These are phyloP conservation scores for Ammodytes dubius DNA, from an alignment of 2,113 vertebrate species.

Conservation along the genomic window DNA sequence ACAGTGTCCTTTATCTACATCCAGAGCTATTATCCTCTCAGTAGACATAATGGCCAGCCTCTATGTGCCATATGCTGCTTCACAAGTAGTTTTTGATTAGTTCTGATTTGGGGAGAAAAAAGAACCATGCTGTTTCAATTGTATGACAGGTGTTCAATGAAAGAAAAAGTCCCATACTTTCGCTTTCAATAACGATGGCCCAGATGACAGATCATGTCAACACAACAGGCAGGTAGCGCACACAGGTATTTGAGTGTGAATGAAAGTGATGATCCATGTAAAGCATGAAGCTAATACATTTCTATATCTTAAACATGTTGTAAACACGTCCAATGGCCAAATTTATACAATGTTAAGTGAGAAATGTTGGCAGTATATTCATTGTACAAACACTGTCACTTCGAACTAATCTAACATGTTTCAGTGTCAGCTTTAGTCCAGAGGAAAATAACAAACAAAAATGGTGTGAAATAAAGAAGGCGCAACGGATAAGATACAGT, in stretches of 20 bases:
- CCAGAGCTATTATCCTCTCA: conserved; percentile 24
- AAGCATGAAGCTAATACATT: background rate
- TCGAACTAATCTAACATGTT: background rate
- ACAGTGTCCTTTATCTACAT: conserved; percentile 24
- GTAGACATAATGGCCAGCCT: conserved; percentile 4
- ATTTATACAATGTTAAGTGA: background rate
- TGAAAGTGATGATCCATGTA: background rate
- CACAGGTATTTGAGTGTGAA: background rate
- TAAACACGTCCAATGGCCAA: background rate
- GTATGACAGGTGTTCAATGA: conserved; percentile 38
- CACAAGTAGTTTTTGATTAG: conserved; percentile 20
- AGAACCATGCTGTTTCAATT: conserved; percentile 19
- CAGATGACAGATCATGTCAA: background rate
- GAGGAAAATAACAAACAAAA: conserved; percentile 1
- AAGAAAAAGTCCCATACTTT: conserved; percentile 1
- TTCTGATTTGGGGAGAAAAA: conserved; percentile 1
- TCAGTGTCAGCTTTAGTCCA: background rate
- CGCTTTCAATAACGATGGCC: background rate
- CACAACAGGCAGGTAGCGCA: background rate
- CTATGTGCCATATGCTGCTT: conserved; percentile 11
- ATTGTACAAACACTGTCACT: background rate
- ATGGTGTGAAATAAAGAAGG: background rate
- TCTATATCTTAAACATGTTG: background rate
- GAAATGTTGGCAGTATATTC: too few species aligned
- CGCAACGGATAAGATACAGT: background rate